A percentile compares a stretch with the other conserved stretches of the same genome.
Conservation (phyloP, 2,113 vertebrate genomes). For the Dolichallabes microphthalmus region DNA sequence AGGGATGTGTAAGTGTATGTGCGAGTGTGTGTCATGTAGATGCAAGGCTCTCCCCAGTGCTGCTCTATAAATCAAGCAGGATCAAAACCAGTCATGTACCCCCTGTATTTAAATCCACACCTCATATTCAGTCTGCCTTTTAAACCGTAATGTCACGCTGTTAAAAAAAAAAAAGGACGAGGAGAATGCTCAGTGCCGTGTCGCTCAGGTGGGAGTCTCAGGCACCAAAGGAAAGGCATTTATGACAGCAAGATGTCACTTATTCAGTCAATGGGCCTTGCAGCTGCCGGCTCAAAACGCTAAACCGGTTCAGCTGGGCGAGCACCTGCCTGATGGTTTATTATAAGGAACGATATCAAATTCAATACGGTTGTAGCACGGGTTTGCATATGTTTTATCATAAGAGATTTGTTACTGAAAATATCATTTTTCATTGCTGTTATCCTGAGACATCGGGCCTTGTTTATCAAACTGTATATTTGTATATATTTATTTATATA, state of each 20-base stretch:
- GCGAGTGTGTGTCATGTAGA: background rate
- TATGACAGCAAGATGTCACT: slow-evolving; percentile 48
- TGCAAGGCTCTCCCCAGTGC: background rate
- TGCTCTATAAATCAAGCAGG: slow-evolving; percentile 44
- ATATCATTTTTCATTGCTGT: background rate
- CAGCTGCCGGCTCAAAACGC: slow-evolving; percentile 38
- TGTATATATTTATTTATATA: no score
- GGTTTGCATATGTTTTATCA: background rate
- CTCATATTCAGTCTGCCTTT: background rate
- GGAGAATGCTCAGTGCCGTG: slow-evolving; percentile 21
- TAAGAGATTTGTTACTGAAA: background rate
- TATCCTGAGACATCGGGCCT: background rate
- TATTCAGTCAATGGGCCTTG: slow-evolving; percentile 22
- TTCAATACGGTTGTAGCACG: background rate
- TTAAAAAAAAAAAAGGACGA: slow-evolving; percentile 37
- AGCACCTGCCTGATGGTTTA: slow-evolving; percentile 32
- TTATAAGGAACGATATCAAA: background rate
- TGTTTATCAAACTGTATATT: background rate
- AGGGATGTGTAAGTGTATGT: slow-evolving; percentile 7
- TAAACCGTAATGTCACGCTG: slow-evolving; percentile 39
- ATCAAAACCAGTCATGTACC: slow-evolving; percentile 39
- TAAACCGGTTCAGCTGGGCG: slow-evolving; percentile 32
- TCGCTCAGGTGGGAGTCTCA: slow-evolving; percentile 44
- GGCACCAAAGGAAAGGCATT: slow-evolving; percentile 8
- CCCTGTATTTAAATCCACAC: background rate